Evolutionary conservation across 2,113 vertebrate species (phyloP).

Genomic region (Ploceus nigricollis): DNA sequence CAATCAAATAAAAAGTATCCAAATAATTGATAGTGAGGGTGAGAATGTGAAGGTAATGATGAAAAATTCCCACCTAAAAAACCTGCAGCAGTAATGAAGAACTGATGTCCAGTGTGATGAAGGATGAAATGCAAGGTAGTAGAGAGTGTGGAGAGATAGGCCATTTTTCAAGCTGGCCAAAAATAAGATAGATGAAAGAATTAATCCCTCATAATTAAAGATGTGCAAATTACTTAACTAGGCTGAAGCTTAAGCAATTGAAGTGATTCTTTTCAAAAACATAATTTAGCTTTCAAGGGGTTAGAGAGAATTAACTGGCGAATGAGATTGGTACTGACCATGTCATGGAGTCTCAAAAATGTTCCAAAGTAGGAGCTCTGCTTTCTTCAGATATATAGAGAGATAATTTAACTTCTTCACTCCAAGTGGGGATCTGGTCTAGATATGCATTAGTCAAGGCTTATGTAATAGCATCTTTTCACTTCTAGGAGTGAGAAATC

Average conservation of each 20-base stretch:
- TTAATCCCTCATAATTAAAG: constrained; percentile 15
- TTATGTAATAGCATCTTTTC: neutral
- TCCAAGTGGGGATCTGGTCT: neutral
- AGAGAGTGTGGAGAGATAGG: neutral
- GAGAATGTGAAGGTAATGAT: constrained; percentile 37
- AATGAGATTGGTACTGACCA: neutral
- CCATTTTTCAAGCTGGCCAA: neutral
- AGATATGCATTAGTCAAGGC: neutral
- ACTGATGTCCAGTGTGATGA: neutral
- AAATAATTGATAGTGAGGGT: constrained; percentile 5
- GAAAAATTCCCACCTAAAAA: neutral
- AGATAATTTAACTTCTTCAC: neutral
- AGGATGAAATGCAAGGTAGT: neutral
- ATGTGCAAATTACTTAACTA: constrained; percentile 15
- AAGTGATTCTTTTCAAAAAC: constrained; percentile 2
- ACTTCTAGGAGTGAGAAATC: neutral
- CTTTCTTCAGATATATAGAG: neutral
- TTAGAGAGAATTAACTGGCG: neutral
- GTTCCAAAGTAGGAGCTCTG: neutral
- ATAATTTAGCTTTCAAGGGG: neutral
- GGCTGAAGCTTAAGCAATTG: neutral
- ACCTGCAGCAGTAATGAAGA: neutral
- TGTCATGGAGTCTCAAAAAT: neutral
- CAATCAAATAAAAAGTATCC: neutral
- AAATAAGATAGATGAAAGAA: constrained; percentile 26